Base-by-base conservation (phyloP, 2,797 vertebrate species). In the Spinus olivaceus region DNA sequence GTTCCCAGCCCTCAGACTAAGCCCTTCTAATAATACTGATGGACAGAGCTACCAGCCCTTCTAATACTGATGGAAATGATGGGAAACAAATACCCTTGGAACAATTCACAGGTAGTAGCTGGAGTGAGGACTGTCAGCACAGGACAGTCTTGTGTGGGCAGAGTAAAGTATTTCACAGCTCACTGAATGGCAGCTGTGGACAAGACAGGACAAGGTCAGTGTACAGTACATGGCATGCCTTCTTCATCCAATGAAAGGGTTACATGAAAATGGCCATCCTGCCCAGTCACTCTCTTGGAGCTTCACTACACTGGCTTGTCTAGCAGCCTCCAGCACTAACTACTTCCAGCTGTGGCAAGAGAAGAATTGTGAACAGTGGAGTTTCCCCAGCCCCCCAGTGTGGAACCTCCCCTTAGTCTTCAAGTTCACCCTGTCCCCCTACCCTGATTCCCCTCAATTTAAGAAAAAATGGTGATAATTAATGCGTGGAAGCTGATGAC, bases 401-500 rank as follows among this genome's bases (percentile, higher is more conserved):
- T 44, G 73, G 71, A 92, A 92, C 8, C 37, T 49, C 66, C 54
- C 3, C 1, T 63, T 60, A 88, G 66, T 49, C 56, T 88, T 87
- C 44, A 70, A 54, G 77, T 70, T 85, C 77, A 80, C 84, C 93
- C 81, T 25, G 46, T 76, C 59, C 80, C 94, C 92, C 70, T 67
- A 78, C 90, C 89, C 88, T 81, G 90, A 94, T 95, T 81, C 94
- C 95, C 95, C 88, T 89, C 60, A 77, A 50, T 81, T 32, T 71
- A 96, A 95, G 96, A 97, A 97, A 95, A 61, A 97, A 96, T 86
- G 82, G 92, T 81, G 81, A 92, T 74, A 96, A 83, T 90, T 94
- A 95, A 73, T 91, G 96, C 77, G 87, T 97, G 97, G 96, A 97
- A 94, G 93, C 93, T 90, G 96, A 95, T 86, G 95, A 95, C 70